Base-by-base conservation (phyloP, 2,888 invertebrate genomes). In the Drosophila imparisetae region DNA sequence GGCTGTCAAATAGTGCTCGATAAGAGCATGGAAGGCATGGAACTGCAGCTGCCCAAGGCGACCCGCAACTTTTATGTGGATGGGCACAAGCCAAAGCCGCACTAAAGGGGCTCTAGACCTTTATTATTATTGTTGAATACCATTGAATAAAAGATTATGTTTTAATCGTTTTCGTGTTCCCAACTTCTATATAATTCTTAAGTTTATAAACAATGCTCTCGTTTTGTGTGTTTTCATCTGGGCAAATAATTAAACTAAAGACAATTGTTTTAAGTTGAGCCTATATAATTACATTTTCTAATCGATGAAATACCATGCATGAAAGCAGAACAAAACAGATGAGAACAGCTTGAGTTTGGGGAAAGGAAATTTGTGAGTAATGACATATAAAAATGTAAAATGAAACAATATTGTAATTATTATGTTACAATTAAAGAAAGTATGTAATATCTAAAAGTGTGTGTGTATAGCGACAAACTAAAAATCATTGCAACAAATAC, bases 51-150 rank as follows among this genome's bases (percentile, higher is more conserved):
- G 82, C 98, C 98, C 0, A 95, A 96, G 92, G 97, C 97, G 54
- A 98, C 98, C 2, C 95, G 98, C 75, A 99, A 99, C 92, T 99
- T 98, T 93, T 98, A 98, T 93, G 99, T 99, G 2, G 99, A 99
- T 92, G 99, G 99, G 21, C 98, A 99, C 91, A 97, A 96, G 83
- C 99, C 99, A 0, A 95, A 97, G 83, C 98, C 98, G 2, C 99
- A 99, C 93, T 99, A 94, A 57, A 8, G 1, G 13, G 49, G 18
- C 42, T 24, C 29, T 58, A 53, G 13, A 10, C 21, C 49, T 18
- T 27, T 27, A 40, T 53, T 24, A 49, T 63, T 68, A 36, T 68
- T 74, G 54, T 72, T 72, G 55, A 45, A 48, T 54, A 24, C 49
- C 48, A 53, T 65, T 62, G 62, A 78, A 77, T 67, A 64, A 69